Conservation (phyloP, 1,140 invertebrate genomes). For the Drosophila punjabiensis region DNA sequence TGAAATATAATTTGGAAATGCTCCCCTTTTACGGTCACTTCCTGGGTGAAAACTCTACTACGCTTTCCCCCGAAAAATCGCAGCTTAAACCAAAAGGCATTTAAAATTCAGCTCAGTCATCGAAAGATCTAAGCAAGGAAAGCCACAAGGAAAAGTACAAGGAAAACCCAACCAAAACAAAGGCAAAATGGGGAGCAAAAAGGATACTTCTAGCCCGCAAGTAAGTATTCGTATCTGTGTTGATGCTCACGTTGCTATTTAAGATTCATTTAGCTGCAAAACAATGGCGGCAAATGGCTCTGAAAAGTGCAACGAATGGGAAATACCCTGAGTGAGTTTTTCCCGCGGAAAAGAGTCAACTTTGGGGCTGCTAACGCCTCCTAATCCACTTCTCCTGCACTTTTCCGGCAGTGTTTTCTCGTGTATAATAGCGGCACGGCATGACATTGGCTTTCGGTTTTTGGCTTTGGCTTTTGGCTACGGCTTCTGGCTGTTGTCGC, state of each 20-base stretch:
- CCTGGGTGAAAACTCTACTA: conserved; percentile 5
- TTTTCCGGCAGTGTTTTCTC: conserved; percentile 14
- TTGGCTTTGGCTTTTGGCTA: conserved; percentile 31
- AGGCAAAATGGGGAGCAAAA: conserved; percentile 7
- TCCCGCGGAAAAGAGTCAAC: conserved; percentile 23
- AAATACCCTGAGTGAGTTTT: conserved; percentile 23
- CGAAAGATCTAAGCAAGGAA: conserved; percentile 39
- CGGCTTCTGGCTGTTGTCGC: conserved; percentile 32
- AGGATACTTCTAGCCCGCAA: conserved; percentile 33
- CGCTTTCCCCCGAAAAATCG: neutral
- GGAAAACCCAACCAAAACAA: conserved; percentile 24
- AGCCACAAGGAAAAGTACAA: conserved; percentile 31
- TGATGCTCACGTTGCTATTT: conserved; percentile 46
- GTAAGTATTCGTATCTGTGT: conserved; percentile 22
- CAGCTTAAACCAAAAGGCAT: conserved; percentile 24
- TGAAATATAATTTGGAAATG: conserved; percentile 22
- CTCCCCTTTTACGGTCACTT: conserved; percentile 18
- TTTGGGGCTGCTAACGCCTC: conserved; percentile 7
- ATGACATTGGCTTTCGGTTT: conserved; percentile 28
- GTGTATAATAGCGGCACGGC: conserved; percentile 39
- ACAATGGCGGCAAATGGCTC: conserved; percentile 33
- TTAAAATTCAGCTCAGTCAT: conserved; percentile 66
- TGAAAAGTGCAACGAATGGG: conserved; percentile 22
- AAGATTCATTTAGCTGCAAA: conserved; percentile 62
- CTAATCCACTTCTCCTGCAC: conserved; percentile 16